Conservation (phyloP, 1,140 invertebrate species). For the Pemphigus obesinymphae region DNA sequence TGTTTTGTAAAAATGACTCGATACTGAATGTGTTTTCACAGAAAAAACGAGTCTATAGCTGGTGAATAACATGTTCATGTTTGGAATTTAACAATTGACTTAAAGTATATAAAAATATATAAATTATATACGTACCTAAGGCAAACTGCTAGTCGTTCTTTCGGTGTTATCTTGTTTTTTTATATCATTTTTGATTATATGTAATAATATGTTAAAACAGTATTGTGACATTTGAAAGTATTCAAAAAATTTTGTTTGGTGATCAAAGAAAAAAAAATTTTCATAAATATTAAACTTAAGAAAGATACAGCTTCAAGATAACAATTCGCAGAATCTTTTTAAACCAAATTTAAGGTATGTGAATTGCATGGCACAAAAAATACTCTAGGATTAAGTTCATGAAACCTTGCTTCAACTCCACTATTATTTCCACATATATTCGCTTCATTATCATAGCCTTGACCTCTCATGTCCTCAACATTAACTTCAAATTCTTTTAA, state of each 20-base stretch:
- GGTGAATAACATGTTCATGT: too few species aligned
- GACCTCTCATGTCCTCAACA: conserved; percentile 44
- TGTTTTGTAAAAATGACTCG: too few species aligned
- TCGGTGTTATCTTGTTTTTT: conserved; percentile 49
- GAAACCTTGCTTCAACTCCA: conserved; percentile 44
- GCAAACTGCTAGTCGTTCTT: conserved; percentile 47
- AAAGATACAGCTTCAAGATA: conserved; percentile 45
- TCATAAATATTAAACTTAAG: conserved; percentile 46
- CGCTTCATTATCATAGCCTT: conserved; percentile 45
- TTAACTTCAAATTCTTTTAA: conserved; percentile 38
- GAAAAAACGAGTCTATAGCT: too few species aligned
- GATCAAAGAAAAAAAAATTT: too few species aligned
- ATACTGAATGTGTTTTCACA: too few species aligned
- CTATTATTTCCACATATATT: conserved; percentile 45
- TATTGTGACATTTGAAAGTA: too few species aligned
- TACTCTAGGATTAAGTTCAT: conserved; percentile 44
- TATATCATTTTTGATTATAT: conserved; percentile 44
- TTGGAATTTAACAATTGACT: too few species aligned
- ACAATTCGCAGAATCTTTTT: conserved; percentile 48
- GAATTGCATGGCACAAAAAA: conserved; percentile 48
- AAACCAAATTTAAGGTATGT: conserved; percentile 49
- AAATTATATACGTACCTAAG: background rate
- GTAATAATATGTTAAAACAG: background rate
- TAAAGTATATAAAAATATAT: background rate
- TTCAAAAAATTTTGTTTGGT: too few species aligned